These are phyloP conservation scores for Euwallacea similis DNA, from an alignment of 1,140 invertebrate species.

Conservation along the genomic window DNA sequence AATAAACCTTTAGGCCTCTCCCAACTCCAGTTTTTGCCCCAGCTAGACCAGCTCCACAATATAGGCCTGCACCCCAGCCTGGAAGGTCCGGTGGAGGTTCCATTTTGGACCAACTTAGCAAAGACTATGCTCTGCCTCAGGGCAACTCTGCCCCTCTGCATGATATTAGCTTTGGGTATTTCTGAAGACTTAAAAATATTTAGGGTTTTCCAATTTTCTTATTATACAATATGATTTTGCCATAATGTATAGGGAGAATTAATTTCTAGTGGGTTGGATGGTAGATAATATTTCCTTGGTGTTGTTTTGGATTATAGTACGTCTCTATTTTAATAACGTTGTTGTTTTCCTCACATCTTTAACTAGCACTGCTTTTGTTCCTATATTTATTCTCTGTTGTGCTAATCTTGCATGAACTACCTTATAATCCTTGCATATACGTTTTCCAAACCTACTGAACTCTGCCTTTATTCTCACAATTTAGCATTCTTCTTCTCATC, in stretches of 20 bases:
- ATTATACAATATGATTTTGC: too few relatives aligned
- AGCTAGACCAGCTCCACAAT: constrained; percentile 30
- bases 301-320: too few relatives aligned
- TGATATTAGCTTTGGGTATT: constrained; percentile 74
- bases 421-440: neutral
- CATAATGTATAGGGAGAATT: too few relatives aligned
- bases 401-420: too few relatives aligned
- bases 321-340: neutral
- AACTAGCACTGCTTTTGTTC: neutral
- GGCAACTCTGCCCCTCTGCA: constrained; percentile 67
- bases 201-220: neutral
- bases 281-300: too few relatives aligned
- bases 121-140: constrained; percentile 75
- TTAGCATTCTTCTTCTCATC: neutral
- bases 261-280: too few relatives aligned
- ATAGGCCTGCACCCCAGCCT: constrained; percentile 42
- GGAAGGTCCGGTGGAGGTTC: constrained; percentile 58
- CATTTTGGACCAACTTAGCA: constrained; percentile 77
- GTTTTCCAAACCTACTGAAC: neutral
- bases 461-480: neutral
- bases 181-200: constrained; percentile 31
- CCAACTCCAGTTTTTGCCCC: constrained; percentile 29
- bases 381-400: neutral
- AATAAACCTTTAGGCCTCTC: constrained; percentile 16
- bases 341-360: neutral